A percentile compares a stretch with the other conserved stretches of the same genome.
These are phyloP conservation scores for Megaptera novaeangliae DNA, from an alignment of 2,113 vertebrate species.

Conservation along the genomic window DNA sequence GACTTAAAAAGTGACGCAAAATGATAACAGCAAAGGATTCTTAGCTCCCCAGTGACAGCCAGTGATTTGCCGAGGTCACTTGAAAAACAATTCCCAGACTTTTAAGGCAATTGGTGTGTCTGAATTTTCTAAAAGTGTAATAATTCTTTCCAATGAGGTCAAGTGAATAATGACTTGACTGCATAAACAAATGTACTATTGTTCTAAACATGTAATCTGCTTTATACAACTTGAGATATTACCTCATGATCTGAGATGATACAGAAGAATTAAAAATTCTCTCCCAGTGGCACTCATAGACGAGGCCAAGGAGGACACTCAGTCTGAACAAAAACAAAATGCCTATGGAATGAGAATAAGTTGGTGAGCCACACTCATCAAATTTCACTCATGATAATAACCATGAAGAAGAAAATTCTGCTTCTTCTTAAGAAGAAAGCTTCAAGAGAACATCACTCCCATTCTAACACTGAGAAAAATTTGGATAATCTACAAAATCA, in stretches of 20 bases:
- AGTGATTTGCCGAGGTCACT: background rate
- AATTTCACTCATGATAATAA: background rate
- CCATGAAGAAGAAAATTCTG: background rate
- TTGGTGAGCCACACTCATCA: background rate
- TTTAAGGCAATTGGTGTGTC: background rate
- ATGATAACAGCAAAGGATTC: background rate
- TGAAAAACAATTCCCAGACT: background rate
- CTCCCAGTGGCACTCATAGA: background rate
- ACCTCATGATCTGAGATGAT: background rate
- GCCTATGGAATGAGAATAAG: background rate
- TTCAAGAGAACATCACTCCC: background rate
- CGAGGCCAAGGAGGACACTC: background rate
- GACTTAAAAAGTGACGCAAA: background rate
- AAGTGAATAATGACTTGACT: background rate
- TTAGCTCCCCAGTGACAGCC: background rate
- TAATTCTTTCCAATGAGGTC: background rate
- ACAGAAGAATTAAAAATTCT: background rate
- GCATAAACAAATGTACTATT: background rate
- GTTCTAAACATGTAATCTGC: background rate
- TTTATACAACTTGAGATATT: background rate
- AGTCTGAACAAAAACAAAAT: background rate
- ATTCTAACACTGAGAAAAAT: background rate
- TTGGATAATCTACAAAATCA: background rate
- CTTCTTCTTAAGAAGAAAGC: background rate
- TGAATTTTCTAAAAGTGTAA: background rate